Evolutionary conservation across 2,888 invertebrate genomes (phyloP), one percentile per base, ranked within the genome.

Genomic region (Ectropis crepuscularia): DNA sequence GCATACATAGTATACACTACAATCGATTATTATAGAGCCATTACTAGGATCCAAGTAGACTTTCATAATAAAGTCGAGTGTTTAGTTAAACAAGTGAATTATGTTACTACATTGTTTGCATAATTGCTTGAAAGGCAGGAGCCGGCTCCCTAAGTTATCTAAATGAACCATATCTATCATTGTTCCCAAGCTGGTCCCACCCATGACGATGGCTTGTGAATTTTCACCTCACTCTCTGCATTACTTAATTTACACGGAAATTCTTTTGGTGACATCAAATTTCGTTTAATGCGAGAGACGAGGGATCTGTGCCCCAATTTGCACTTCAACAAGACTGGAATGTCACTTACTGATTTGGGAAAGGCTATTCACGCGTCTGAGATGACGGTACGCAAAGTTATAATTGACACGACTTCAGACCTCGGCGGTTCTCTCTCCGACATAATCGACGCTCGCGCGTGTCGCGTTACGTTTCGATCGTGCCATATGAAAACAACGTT

Each of bases 181-280:
- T 92, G 93, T 92, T 93, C 93, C 92, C 93, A 82, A 85, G 85
- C 87, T 93, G 93, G 93, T 93, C 93, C 93, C 91, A 92, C 92
- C 93, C 92, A 90, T 91, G 92, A 92, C 92, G 90, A 90, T 89
- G 90, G 89, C 90, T 88, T 89, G 89, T 85, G 80, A 88, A 88
- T 76, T 76, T 82, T 86, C 88, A 82, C 67, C 74, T 79, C 77
- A 74, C 80, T 76, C 80, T 81, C 79, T 72, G 70, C 63, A 53
- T 61, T 41, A 0, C 7, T 11, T 11, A 37, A 37, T 37, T 12
- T 38, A 48, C 28, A 37, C 11, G 49, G 37, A 49, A 39, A 39
- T 39, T 50, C 48, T 6, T 36, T 36, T 28, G 8, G 4, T 36
- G 5, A 47, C n/a, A 6, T 12, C 47, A 66, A 71, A 66, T 74